Conservation (phyloP, 1,140 invertebrate species). For the Saccostrea cuccullata region DNA sequence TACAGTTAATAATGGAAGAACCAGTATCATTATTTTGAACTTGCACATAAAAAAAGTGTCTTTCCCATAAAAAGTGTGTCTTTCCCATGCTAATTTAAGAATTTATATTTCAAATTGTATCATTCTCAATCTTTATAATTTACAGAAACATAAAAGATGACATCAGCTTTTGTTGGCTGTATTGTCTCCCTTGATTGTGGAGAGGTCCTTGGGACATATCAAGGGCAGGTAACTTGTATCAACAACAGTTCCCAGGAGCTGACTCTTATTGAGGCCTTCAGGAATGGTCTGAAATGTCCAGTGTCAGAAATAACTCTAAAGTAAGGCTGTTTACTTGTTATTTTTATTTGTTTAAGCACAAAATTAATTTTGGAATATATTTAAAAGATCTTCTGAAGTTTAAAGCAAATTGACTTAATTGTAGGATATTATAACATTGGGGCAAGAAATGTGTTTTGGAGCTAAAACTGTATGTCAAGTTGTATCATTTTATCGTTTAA, state of each 20-base stretch:
- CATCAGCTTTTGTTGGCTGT: slow-evolving; percentile 81
- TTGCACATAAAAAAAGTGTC: no score
- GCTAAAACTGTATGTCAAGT: no score
- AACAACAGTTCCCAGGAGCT: slow-evolving; percentile 83
- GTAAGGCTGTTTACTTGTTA: slow-evolving; percentile 57
- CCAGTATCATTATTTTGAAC: no score
- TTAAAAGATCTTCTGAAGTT: no score
- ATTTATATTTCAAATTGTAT: neutral
- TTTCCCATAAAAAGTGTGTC: neutral
- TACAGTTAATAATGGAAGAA: no score
- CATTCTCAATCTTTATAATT: neutral
- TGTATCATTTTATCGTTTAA: no score
- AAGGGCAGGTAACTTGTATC: slow-evolving; percentile 88
- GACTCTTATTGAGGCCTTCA: slow-evolving; percentile 87
- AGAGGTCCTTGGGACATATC: slow-evolving; percentile 85
- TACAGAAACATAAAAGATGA: slow-evolving; percentile 40
- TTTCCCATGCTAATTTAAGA: neutral
- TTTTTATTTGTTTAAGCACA: no score
- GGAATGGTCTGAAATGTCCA: slow-evolving; percentile 86
- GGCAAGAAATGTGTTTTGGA: no score
- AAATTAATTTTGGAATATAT: no score
- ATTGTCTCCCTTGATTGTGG: slow-evolving; percentile 88
- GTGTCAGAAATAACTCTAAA: slow-evolving; percentile 82
- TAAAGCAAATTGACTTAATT: no score
- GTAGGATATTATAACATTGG: no score